Evolutionary conservation across 1,140 invertebrate genomes (phyloP), one percentile per base, ranked within the genome.

Genomic region (Drosophila rufa): DNA sequence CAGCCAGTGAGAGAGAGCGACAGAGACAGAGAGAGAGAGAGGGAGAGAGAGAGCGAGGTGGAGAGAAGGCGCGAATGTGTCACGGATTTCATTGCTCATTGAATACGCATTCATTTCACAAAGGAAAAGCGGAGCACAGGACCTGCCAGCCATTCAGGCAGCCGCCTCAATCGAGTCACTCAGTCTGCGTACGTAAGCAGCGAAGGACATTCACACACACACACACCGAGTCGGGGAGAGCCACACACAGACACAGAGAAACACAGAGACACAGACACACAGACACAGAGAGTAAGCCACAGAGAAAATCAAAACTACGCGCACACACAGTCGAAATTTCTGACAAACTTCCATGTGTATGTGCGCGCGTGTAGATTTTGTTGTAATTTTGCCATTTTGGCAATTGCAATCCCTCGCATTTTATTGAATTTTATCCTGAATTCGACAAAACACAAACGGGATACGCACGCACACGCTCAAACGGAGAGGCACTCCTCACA

Each of bases 51-150:
- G 48, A n/a, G 56, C 9, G 40, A 19, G 9, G 61, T 17, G 61
- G 42, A 65, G 42, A 57, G 64, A 66, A 75, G 76, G 82, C 85
- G 81, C 85, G 85, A 89, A 90, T 90, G 85, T 89, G 85, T 89
- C 85, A 89, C 85, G 85, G 85, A 89, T 89, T 89, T 89, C 85
- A 89, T 89, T 89, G 85, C 85, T 90, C 85, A 89, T 89, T 89
- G 85, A 89, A 89, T 89, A 90, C 85, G 85, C 85, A 89, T 89
- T 85, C 85, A 90, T 89, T 89, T 84, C 81, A 80, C 80, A 75
- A 73, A 60, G 64, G 74, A 65, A 66, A 86, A 58, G 53, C 36
- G 69, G 69, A 86, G 75, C 65, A 58, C 51, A 67, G 56, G 48
- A 79, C 62, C 85, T 91, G 85, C 69, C 76, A 70, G 85, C 62